A percentile compares a stretch with the other conserved stretches of the same genome.
phyloP scores from a whole-genome alignment of 2,113 vertebrate genomes.

The Paralichthys olivaceus region DNA sequence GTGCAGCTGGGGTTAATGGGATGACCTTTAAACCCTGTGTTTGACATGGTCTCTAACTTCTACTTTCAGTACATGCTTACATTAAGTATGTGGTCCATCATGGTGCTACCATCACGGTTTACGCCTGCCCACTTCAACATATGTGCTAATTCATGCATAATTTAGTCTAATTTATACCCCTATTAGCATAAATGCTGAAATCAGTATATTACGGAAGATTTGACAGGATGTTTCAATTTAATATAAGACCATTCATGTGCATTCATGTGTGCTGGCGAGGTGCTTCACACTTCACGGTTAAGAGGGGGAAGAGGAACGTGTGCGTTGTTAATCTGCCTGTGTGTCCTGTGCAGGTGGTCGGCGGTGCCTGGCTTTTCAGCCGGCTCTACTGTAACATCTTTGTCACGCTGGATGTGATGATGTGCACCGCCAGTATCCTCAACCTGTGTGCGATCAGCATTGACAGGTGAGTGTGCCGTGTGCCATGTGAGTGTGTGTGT shows the following conservation, averaged over 20 bases:
- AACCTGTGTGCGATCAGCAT: slow-evolving; percentile 98
- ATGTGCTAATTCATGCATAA: slow-evolving; percentile 1
- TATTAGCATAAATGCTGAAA: background rate
- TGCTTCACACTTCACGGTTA: slow-evolving; percentile 53
- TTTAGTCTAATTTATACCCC: slow-evolving; percentile 16
- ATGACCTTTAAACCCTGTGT: slow-evolving; percentile 14
- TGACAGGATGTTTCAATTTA: background rate
- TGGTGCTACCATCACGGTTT: background rate
- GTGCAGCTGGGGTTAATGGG: slow-evolving; percentile 32
- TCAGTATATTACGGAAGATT: background rate
- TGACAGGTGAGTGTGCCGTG: slow-evolving; percentile 87
- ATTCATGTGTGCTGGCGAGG: background rate
- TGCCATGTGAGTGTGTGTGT: background rate
- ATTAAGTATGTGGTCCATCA: slow-evolving; percentile 6
- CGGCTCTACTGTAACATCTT: slow-evolving; percentile 92
- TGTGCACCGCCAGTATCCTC: slow-evolving; percentile 98
- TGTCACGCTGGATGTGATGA: slow-evolving; percentile 96
- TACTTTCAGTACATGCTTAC: background rate
- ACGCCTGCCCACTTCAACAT: background rate
- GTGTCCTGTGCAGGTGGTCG: slow-evolving; percentile 81
- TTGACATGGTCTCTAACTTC: slow-evolving; percentile 22
- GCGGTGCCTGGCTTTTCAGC: slow-evolving; percentile 93
- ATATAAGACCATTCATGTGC: background rate
- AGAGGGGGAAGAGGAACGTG: slow-evolving; percentile 14
- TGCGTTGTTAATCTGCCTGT: slow-evolving; percentile 59